Percentiles rank a stretch among this genome's conserved stretches.
Conservation (phyloP, 2,888 invertebrate species). For the Copidosoma aretas region DNA sequence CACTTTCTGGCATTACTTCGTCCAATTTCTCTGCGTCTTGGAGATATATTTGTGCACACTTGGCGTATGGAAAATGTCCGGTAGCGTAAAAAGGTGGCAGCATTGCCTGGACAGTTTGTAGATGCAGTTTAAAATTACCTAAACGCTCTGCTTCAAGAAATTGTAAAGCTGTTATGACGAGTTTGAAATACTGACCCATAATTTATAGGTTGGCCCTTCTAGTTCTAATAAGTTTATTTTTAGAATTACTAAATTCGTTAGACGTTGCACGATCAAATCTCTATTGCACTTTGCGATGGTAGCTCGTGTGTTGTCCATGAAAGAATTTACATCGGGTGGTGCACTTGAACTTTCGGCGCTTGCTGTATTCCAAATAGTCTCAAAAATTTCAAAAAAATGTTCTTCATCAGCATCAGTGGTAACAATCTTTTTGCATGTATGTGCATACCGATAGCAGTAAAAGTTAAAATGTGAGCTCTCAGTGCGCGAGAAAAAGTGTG, state of each 20-base stretch:
- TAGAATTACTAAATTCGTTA: neutral
- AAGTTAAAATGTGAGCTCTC: slow-evolving; percentile 40
- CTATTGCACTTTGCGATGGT: neutral
- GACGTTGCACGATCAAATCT: neutral
- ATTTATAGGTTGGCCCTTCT: neutral
- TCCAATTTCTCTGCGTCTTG: too few species aligned
- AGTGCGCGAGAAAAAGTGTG: slow-evolving; percentile 41
- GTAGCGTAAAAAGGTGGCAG: neutral
- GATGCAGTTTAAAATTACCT: slow-evolving; percentile 1
- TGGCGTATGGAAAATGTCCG: neutral
- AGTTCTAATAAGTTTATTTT: neutral
- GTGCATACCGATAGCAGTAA: slow-evolving; percentile 35
- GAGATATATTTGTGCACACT: too few species aligned
- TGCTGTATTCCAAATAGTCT: too few species aligned
- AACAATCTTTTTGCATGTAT: slow-evolving; percentile 3
- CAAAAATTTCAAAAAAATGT: neutral
- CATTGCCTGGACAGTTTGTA: neutral
- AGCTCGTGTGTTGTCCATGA: neutral
- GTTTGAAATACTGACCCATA: neutral
- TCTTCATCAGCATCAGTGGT: neutral
- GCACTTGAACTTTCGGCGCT: too few species aligned
- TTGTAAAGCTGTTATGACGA: neutral
- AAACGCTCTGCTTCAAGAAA: neutral
- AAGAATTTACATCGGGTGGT: neutral
- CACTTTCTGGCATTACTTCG: too few species aligned